These are phyloP conservation scores for Dicaeum eximium DNA, from an alignment of 2,113 vertebrate species.

Conservation along the genomic window DNA sequence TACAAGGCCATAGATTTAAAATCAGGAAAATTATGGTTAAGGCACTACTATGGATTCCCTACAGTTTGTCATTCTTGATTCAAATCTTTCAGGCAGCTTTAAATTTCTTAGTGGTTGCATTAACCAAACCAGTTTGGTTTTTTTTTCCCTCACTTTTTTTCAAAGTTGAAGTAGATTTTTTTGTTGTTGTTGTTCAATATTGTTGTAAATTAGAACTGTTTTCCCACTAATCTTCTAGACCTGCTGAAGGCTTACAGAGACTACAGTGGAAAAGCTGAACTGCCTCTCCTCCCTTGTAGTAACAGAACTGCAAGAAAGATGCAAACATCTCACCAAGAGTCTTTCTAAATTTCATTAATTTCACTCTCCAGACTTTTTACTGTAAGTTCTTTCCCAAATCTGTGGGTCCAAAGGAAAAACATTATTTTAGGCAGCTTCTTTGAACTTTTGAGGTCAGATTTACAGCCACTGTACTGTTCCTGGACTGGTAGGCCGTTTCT, in stretches of 20 bases:
- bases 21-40: background rate
- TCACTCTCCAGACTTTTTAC: background rate
- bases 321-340: background rate
- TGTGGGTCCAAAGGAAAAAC: background rate
- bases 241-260: background rate
- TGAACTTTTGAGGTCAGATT: background rate
- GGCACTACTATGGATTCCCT: background rate
- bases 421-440: background rate
- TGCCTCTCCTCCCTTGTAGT: background rate
- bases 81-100: background rate
- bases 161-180: background rate
- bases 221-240: background rate
- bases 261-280: background rate
- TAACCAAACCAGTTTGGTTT: background rate
- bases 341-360: background rate
- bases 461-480: background rate
- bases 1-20: background rate
- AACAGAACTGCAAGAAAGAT: background rate
- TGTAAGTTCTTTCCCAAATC: background rate
- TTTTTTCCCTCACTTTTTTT: accelerated
- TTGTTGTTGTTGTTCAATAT: background rate
- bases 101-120: background rate
- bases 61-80: background rate
- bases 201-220: background rate
- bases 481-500: background rate